Percentiles rank a stretch among this genome's conserved stretches.
These are phyloP conservation scores for Odobenus rosmarus DNA, from an alignment of 2,113 vertebrate species.

Conservation along the genomic window DNA sequence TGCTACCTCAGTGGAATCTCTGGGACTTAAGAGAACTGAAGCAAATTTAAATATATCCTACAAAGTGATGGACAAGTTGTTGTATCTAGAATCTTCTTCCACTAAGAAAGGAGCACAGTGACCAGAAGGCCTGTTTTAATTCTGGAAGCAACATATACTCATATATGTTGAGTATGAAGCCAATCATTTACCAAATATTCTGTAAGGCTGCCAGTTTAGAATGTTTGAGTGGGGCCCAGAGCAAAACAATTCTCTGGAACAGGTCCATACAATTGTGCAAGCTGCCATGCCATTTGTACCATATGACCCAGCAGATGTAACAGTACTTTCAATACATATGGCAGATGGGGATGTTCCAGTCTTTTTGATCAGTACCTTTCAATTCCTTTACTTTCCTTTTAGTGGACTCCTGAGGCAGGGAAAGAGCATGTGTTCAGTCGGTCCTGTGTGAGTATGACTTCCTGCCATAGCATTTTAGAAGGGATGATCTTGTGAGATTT, in stretches of 20 bases:
- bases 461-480: neutral
- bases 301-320: neutral
- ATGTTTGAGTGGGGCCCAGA: neutral
- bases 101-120: neutral
- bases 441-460: neutral
- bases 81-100: neutral
- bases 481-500: neutral
- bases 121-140: neutral
- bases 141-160: neutral
- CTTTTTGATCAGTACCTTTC: neutral
- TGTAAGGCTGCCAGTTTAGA: neutral
- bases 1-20: neutral
- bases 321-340: neutral
- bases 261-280: neutral
- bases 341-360: too few relatives aligned
- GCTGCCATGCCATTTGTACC: neutral
- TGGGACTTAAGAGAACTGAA: neutral
- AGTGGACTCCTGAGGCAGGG: neutral
- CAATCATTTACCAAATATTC: neutral
- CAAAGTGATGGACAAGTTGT: neutral
- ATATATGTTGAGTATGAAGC: neutral
- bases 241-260: neutral
- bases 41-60: neutral
- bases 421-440: neutral
- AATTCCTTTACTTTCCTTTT: neutral